A percentile compares a stretch with the other conserved stretches of the same genome.
phyloP scores from a whole-genome alignment of 2,797 vertebrate genomes.

The Anisognathus igniventris region DNA sequence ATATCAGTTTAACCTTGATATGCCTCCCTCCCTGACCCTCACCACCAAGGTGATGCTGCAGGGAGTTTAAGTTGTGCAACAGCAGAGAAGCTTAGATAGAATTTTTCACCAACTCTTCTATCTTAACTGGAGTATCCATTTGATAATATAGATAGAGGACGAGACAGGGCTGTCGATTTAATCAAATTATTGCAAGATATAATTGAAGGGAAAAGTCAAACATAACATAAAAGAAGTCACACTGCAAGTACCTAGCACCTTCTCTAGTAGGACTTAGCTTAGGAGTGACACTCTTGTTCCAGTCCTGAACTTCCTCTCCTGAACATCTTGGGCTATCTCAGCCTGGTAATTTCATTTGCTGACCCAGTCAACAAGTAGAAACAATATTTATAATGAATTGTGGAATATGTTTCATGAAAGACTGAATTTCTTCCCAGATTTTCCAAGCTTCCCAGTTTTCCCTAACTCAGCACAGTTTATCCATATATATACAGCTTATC shows the following conservation, averaged over 20 bases:
- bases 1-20: background rate
- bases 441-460: background rate
- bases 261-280: background rate
- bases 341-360: background rate
- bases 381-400: background rate
- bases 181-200: background rate
- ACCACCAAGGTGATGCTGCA: background rate
- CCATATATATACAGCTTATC: background rate
- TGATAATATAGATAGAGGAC: background rate
- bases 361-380: background rate
- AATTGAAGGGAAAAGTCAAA: background rate
- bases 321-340: background rate
- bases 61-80: background rate
- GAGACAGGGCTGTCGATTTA: accelerated
- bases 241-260: background rate
- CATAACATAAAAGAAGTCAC: background rate
- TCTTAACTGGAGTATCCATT: background rate
- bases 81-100: background rate
- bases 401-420: background rate
- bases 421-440: background rate
- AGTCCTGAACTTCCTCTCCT: background rate
- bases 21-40: background rate
- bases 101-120: background rate
- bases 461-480: background rate
- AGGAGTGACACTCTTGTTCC: background rate